Evolutionary conservation across 2,888 invertebrate genomes (phyloP).

Genomic region (Elmis aenea): DNA sequence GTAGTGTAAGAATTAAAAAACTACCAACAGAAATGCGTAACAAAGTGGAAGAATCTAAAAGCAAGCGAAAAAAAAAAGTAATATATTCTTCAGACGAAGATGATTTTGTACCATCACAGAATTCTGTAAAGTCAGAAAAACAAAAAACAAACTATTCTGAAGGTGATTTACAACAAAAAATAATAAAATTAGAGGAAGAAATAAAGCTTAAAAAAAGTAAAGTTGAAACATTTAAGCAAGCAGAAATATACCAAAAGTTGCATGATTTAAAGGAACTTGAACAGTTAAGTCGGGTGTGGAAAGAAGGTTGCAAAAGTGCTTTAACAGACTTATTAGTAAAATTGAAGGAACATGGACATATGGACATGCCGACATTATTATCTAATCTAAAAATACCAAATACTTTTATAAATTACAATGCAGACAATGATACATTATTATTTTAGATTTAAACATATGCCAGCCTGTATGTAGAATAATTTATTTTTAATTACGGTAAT

Average conservation of each 20-base stretch:
- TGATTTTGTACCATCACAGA: constrained; percentile 4
- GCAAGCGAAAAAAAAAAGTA: constrained; percentile 1
- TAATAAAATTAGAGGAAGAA: too few species aligned
- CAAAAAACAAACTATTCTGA: too few species aligned
- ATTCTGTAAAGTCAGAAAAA: too few species aligned
- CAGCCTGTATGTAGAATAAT: too few species aligned
- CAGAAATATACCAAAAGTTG: constrained; percentile 9
- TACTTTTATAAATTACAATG: background rate
- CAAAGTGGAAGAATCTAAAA: too few species aligned
- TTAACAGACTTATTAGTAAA: constrained; percentile 3
- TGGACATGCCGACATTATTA: constrained; percentile 6
- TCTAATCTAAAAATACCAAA: constrained; percentile 7
- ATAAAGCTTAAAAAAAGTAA: constrained; percentile 5
- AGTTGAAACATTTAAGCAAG: constrained; percentile 8
- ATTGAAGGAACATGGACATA: constrained; percentile 7
- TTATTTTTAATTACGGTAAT: too few species aligned
- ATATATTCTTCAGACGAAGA: constrained; percentile 7
- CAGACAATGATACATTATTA: constrained; percentile 1
- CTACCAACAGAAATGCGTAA: too few species aligned
- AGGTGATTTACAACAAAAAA: too few species aligned
- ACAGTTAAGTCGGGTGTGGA: constrained; percentile 4
- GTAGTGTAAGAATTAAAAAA: too few species aligned
- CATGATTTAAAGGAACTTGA: constrained; percentile 9
- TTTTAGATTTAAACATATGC: too few species aligned
- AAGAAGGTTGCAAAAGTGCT: constrained; percentile 5